Conservation (phyloP, 2,888 invertebrate genomes). For the Lycocerus yunnanus region DNA sequence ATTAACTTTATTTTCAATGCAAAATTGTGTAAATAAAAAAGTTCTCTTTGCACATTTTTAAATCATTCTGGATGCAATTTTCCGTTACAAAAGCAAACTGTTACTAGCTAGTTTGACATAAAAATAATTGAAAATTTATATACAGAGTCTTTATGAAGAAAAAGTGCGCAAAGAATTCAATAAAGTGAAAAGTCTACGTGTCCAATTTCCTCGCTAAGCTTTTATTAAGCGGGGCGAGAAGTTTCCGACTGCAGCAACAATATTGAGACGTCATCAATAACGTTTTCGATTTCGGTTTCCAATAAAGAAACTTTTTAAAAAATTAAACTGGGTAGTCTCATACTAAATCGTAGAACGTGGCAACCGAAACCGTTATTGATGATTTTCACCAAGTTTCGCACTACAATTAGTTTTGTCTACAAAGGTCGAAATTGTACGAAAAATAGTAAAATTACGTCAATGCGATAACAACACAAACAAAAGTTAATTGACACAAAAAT, state of each 20-base stretch:
- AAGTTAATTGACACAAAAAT: background rate
- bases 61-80: background rate
- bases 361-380: background rate
- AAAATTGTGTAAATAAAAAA: too few species aligned
- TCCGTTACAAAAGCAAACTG: background rate
- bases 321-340: background rate
- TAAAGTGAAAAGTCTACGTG: background rate
- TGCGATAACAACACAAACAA: background rate
- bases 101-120: background rate
- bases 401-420: background rate
- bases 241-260: background rate
- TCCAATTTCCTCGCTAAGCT: background rate
- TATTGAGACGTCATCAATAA: background rate
- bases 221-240: background rate
- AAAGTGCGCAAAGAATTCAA: too few species aligned
- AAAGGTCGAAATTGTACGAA: background rate
- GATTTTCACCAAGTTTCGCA: background rate
- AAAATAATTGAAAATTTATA: background rate
- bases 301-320: background rate
- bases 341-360: background rate
- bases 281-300: background rate
- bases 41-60: background rate
- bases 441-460: background rate
- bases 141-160: too few species aligned
- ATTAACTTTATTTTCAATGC: background rate